A percentile compares a stretch with the other conserved stretches of the same genome.
Evolutionary conservation across 2,797 vertebrate genomes (phyloP).

Genomic region (Sebastes nivosus): DNA sequence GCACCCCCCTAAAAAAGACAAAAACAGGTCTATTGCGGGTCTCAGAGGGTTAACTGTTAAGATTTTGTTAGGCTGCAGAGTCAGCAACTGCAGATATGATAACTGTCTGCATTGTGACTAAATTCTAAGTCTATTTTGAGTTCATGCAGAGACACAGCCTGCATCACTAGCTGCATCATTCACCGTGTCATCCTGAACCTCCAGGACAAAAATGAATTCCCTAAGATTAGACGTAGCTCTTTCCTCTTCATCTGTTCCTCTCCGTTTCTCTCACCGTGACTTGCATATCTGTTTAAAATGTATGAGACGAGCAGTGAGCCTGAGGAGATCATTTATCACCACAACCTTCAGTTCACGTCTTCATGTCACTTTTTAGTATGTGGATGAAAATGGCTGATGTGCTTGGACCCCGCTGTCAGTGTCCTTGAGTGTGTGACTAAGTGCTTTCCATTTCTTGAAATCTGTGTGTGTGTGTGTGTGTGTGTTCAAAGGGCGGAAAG

Average conservation of each 20-base stretch:
- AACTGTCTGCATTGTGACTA: no score
- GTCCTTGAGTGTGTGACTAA: background rate
- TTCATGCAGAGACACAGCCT: no score
- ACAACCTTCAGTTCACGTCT: background rate
- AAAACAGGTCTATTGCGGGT: no score
- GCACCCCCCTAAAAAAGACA: no score
- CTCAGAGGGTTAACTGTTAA: no score
- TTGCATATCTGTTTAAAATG: background rate
- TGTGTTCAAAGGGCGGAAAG: slow-evolving; percentile 69
- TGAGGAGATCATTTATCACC: background rate
- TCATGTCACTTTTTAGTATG: background rate
- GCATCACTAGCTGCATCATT: background rate
- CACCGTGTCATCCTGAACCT: background rate
- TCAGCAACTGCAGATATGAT: no score
- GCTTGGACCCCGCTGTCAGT: background rate
- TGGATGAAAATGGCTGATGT: background rate
- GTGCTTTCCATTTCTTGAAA: background rate
- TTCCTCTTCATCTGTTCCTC: background rate
- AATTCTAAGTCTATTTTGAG: no score
- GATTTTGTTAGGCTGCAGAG: no score
- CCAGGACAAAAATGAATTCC: background rate
- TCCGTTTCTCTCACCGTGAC: background rate
- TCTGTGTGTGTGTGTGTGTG: background rate
- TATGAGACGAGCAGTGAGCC: background rate
- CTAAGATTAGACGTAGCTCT: background rate